Base-by-base conservation (phyloP, 2,888 invertebrate genomes). In the Netelia melanura region DNA sequence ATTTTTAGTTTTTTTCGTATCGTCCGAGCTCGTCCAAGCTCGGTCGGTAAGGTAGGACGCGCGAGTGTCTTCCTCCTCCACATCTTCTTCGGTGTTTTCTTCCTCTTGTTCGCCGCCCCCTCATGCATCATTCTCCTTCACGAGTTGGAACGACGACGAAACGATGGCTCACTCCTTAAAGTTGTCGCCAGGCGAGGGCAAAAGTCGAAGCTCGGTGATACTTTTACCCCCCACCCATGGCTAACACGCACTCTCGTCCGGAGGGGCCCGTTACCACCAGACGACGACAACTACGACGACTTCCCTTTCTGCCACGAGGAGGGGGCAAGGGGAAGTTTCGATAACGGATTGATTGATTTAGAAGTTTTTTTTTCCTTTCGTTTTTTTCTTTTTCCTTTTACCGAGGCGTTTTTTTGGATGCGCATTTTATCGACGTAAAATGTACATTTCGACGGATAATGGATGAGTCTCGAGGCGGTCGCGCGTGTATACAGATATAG, bases 351-450 rank as follows among this genome's bases (percentile, higher is more conserved):
- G 30, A 30, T 30, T 30, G 30, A 30, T 30, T 30, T 30, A 30
- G 30, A 30, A 30, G 30, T 30, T 30, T 30, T 30, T 30, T 30
- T 30, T 30, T 30, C 6, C 6, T 30, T 30, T 30, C 30, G 30
- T 30, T 30, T 30, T 30, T 30, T 30, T 5, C 5, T 30, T 30
- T 30, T 30, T 30, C 0, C 0, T 3, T 30, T 30, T 30, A 17
- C 17, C 17, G 17, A 17, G 17, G 0, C 5, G 3, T 30, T 25
- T 25, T 25, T 14, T 43, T 44, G 52, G 68, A 68, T 68, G 77
- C 80, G 84, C 78, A 48, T 84, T 30, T 30, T 81, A 84, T 84
- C 82, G 65, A 80, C 54, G 72, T 82, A 78, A 84, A 84, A 56
- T 67, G 44, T 67, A 67, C 79, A 82, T 79, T 71, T 62, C 70